Evolutionary conservation across 2,888 invertebrate genomes (phyloP), one percentile per base, ranked within the genome.

Genomic region (Disparrhopalites patrizii): DNA sequence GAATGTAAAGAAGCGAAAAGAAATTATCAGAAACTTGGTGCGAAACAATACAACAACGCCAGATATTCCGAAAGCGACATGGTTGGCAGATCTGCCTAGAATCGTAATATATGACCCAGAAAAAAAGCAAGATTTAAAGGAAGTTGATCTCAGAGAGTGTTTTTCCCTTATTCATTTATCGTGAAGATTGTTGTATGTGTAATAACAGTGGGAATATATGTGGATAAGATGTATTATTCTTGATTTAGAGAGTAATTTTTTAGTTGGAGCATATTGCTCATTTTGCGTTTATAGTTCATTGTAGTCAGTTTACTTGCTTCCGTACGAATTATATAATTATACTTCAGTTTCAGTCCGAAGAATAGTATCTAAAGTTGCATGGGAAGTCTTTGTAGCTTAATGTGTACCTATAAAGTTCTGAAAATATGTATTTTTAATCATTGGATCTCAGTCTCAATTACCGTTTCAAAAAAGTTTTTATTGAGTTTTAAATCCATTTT

Each of bases 91-190:
- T 5, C 47, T 75, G 25, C 75, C 75, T 8, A 66, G 63, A 38
- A 40, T 75, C 4, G 33, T 65, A 10, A 56, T 71, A n/a, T 54
- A 65, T 13, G 54, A 64, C 7, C 60, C 63, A 25, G 67, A 67
- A 4, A n/a, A n/a, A n/a, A n/a, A n/a, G n/a, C n/a, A n/a, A n/a
- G n/a, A n/a, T n/a, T 27, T 23, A 38, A 58, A 62, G 31, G 72
- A 72, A 61, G 63, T 74, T 62, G 70, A 74, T 72, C 70, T 75
- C 68, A 68, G 61, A 43, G 75, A 75, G 67, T 73, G 73, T 36
- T 73, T 73, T 62, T 71, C 73, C n/a, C 54, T 63, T 31, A 72
- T 74, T 57, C 74, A 74, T 60, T 63, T 67, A 10, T 47, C 62
- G 15, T 63, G 50, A 67, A 23, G 40, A 43, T 15, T 10, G n/a